Evolutionary conservation across 2,113 vertebrate species (phyloP).

Genomic region (Bufo bufo): DNA sequence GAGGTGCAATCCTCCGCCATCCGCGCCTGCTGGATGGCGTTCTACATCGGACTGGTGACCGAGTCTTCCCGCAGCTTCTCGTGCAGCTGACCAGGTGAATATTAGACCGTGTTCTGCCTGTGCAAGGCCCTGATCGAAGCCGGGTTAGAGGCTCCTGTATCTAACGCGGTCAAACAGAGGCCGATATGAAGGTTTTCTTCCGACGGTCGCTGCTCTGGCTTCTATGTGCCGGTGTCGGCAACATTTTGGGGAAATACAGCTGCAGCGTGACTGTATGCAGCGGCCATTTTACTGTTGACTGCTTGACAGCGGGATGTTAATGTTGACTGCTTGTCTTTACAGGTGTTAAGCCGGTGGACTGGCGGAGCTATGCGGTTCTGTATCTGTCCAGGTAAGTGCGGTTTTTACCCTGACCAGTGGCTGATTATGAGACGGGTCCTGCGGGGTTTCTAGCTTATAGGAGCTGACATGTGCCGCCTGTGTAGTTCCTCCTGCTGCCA

Average conservation of each 20-base stretch:
- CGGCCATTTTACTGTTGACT: no score
- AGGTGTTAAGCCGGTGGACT: no score
- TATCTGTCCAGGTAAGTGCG: no score
- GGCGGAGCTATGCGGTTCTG: no score
- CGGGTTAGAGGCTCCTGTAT: slow-evolving; percentile 19
- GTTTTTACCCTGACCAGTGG: no score
- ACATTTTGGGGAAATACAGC: slow-evolving; percentile 38
- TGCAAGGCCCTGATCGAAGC: slow-evolving; percentile 50
- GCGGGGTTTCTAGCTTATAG: no score
- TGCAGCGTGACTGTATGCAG: neutral
- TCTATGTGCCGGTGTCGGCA: slow-evolving; percentile 14
- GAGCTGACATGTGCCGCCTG: neutral
- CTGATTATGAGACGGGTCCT: no score
- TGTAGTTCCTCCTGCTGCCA: no score
- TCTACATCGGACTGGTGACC: no score
- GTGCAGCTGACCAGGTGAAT: neutral
- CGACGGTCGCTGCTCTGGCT: slow-evolving; percentile 51
- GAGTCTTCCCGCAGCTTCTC: no score
- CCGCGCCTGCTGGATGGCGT: neutral
- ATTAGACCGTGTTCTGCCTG: neutral
- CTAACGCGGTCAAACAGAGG: slow-evolving; percentile 52
- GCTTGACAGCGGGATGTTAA: no score
- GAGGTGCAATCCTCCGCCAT: neutral
- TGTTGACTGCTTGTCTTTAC: no score
- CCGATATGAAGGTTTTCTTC: slow-evolving; percentile 20